Evolutionary conservation across 1,140 invertebrate genomes (phyloP).

Genomic region (Arion vulgaris): DNA sequence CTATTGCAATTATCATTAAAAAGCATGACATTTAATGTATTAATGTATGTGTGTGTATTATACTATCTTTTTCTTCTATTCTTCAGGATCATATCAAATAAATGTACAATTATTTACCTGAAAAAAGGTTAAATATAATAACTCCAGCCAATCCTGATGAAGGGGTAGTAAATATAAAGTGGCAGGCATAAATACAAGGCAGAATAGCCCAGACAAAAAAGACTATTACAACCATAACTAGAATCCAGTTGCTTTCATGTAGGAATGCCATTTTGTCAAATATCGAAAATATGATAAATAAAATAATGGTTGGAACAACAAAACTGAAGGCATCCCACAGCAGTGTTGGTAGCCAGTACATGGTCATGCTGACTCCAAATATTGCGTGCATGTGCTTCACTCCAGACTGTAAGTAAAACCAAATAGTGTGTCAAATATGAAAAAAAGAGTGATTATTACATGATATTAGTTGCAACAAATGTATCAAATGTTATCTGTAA

Average conservation of each 20-base stretch:
- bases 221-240: not conserved
- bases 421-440: not conserved
- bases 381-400: conserved; percentile 34
- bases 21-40: too few relatives aligned
- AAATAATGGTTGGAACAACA: conserved; percentile 21
- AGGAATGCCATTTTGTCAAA: conserved; percentile 2
- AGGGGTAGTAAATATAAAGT: conserved; percentile 22
- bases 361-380: conserved; percentile 16
- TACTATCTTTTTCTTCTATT: too few relatives aligned
- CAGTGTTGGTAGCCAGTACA: conserved; percentile 30
- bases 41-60: too few relatives aligned
- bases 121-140: conserved; percentile 17
- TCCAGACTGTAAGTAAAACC: conserved; percentile 22
- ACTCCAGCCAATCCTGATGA: conserved; percentile 10
- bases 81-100: too few relatives aligned
- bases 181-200: conserved; percentile 11
- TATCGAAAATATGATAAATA: conserved; percentile 13
- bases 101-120: too few relatives aligned
- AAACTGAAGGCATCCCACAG: conserved; percentile 32
- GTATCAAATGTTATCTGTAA: too few relatives aligned
- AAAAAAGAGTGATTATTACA: too few relatives aligned
- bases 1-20: too few relatives aligned
- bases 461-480: too few relatives aligned
- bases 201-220: conserved; percentile 21
- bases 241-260: conserved; percentile 11